phyloP scores from a whole-genome alignment of 2,113 vertebrate species.

The Pangasianodon gigas region DNA sequence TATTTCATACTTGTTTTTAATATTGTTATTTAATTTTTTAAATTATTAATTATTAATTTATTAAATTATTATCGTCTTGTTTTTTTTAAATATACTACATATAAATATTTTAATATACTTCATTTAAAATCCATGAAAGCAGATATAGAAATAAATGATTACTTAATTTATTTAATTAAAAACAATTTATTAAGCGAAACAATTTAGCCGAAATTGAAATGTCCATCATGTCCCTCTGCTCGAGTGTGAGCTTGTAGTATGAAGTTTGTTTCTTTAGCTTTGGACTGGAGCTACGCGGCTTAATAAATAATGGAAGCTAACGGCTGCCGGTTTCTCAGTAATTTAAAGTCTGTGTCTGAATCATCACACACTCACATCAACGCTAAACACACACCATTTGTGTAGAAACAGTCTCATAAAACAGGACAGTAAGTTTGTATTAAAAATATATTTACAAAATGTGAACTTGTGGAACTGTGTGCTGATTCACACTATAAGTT shows the following conservation, averaged over 20 bases:
- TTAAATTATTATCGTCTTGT: not conserved
- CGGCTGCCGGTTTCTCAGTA: not conserved
- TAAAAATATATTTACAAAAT: too few species aligned
- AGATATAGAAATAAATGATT: not conserved
- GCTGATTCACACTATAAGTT: too few species aligned
- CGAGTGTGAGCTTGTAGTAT: not conserved
- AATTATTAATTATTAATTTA: not conserved
- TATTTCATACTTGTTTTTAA: not conserved
- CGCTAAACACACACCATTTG: not conserved
- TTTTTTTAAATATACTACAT: too few species aligned
- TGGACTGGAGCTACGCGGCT: not conserved
- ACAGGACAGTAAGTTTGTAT: not conserved
- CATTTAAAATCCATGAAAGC: not conserved
- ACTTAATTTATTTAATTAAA: not conserved
- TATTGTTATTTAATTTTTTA: not conserved
- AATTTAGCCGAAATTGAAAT: not conserved
- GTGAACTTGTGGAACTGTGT: too few species aligned
- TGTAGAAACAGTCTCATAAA: too few species aligned
- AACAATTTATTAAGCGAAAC: not conserved
- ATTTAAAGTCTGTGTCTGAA: not conserved
- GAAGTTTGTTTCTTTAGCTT: not conserved
- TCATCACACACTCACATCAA: not conserved
- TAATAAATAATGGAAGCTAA: not conserved
- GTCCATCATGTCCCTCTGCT: not conserved
- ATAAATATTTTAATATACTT: too few species aligned